These are phyloP conservation scores for Pangasius larnaudii DNA, from an alignment of 2,797 vertebrate species.

Conservation along the genomic window DNA sequence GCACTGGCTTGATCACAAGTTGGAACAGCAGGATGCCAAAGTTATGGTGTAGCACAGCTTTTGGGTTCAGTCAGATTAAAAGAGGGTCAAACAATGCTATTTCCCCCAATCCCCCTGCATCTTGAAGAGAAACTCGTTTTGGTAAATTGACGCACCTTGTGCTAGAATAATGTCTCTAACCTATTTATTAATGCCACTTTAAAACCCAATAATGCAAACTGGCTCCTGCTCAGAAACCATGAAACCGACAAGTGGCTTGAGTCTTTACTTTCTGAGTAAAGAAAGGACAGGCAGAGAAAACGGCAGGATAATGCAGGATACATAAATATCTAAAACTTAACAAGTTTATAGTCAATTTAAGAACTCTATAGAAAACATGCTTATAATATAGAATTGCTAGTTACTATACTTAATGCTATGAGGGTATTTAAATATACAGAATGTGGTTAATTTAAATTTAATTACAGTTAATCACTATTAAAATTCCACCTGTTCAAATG, in stretches of 20 bases:
- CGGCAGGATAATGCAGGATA: not conserved
- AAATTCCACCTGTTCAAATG: slow-evolving; percentile 15
- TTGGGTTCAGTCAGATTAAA: slow-evolving; percentile 79
- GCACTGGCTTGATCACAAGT: slow-evolving; percentile 73
- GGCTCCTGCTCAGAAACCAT: slow-evolving; percentile 77
- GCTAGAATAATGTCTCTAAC: slow-evolving; percentile 79
- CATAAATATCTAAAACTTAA: not conserved
- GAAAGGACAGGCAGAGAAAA: not conserved
- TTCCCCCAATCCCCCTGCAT: slow-evolving; percentile 57
- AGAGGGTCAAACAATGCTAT: slow-evolving; percentile 75
- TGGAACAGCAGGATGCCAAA: slow-evolving; percentile 77
- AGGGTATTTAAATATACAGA: not conserved
- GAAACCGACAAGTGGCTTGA: slow-evolving; percentile 71
- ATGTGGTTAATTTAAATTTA: not conserved
- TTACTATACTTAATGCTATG: not conserved
- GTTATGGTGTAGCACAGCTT: slow-evolving; percentile 75
- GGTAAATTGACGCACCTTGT: slow-evolving; percentile 82
- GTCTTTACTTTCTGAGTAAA: slow-evolving; percentile 39
- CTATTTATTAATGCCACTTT: slow-evolving; percentile 76
- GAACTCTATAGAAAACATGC: not conserved
- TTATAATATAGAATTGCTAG: not conserved
- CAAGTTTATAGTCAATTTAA: not conserved
- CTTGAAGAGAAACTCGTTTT: slow-evolving; percentile 80
- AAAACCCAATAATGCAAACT: slow-evolving; percentile 71
- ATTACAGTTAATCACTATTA: slow-evolving; percentile 3